phyloP scores from a whole-genome alignment of 2,797 vertebrate species.

The Danio tinwini region DNA sequence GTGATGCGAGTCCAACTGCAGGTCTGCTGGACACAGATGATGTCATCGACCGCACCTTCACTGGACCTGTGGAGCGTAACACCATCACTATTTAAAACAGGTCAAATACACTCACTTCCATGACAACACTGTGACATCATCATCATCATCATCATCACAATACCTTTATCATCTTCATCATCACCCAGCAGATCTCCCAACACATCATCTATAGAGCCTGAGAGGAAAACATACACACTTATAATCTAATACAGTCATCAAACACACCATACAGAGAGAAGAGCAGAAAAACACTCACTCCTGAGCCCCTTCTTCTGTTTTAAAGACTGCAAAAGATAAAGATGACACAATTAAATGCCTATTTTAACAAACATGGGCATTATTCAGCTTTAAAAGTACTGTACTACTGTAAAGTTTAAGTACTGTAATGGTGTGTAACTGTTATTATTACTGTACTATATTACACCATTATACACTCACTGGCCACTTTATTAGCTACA shows the following conservation, averaged over 20 bases:
- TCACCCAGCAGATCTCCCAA: slow-evolving; percentile 78
- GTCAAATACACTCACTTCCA: background rate
- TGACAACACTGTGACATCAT: background rate
- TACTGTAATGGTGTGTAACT: too few species aligned
- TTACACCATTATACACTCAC: too few species aligned
- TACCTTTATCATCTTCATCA: slow-evolving; percentile 67
- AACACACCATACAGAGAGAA: background rate
- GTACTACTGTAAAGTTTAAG: too few species aligned
- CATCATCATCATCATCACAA: too few species aligned
- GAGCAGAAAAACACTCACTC: slow-evolving; percentile 71
- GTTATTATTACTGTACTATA: too few species aligned
- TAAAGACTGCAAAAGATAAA: slow-evolving; percentile 69
- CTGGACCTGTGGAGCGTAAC: slow-evolving; percentile 18
- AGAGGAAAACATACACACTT: slow-evolving; percentile 2
- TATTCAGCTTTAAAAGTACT: too few species aligned
- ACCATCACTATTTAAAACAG: background rate
- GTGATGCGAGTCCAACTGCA: slow-evolving; percentile 37
- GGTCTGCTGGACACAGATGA: slow-evolving; percentile 17
- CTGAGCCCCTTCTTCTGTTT: slow-evolving; percentile 75
- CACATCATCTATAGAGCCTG: slow-evolving; percentile 79
- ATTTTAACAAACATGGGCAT: too few species aligned
- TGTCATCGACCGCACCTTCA: slow-evolving; percentile 40
- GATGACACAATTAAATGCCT: background rate
- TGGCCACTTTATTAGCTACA: too few species aligned
- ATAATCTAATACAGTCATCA: too few species aligned